These are phyloP conservation scores for Mya arenaria DNA, from an alignment of 1,140 invertebrate genomes.

Conservation along the genomic window DNA sequence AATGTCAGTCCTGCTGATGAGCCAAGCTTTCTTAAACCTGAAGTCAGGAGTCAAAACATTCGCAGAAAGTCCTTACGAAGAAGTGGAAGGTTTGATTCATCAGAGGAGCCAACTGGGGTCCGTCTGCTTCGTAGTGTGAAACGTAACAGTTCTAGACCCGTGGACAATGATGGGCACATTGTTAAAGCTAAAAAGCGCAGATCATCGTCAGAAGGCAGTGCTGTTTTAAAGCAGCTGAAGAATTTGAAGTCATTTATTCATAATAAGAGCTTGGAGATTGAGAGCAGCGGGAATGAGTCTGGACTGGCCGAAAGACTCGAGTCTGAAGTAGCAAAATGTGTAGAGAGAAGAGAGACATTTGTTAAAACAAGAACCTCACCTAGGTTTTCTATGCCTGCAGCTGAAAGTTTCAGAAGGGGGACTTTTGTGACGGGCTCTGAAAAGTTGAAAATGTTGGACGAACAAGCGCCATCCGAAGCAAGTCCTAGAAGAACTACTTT, in stretches of 20 bases:
- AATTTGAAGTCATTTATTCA: slow-evolving; percentile 59
- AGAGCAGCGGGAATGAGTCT: slow-evolving; percentile 10
- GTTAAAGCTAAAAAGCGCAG: slow-evolving; percentile 15
- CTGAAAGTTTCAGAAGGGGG: slow-evolving; percentile 31
- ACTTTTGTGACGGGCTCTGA: slow-evolving; percentile 37
- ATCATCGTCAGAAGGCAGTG: slow-evolving; percentile 54
- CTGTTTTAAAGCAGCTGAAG: slow-evolving; percentile 63
- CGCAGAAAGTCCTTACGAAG: slow-evolving; percentile 4
- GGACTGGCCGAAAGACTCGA: background rate
- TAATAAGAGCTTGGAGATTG: slow-evolving; percentile 51
- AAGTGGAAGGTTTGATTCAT: slow-evolving; percentile 24
- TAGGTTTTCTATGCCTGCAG: slow-evolving; percentile 37
- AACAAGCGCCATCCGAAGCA: slow-evolving; percentile 36
- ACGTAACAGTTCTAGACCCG: background rate
- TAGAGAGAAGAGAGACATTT: slow-evolving; percentile 34
- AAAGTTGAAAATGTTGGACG: slow-evolving; percentile 39
- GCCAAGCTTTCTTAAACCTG: slow-evolving; percentile 23
- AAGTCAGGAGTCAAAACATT: background rate
- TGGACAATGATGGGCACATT: slow-evolving; percentile 61
- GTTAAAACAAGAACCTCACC: slow-evolving; percentile 27
- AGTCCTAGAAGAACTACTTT: slow-evolving; percentile 52
- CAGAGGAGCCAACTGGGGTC: slow-evolving; percentile 25
- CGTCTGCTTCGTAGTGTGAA: slow-evolving; percentile 33
- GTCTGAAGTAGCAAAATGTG: background rate
- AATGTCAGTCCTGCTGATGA: background rate